A percentile compares a stretch with the other conserved stretches of the same genome.
Evolutionary conservation across 2,888 invertebrate species (phyloP).

Genomic region (Pantelozetes paolii): DNA sequence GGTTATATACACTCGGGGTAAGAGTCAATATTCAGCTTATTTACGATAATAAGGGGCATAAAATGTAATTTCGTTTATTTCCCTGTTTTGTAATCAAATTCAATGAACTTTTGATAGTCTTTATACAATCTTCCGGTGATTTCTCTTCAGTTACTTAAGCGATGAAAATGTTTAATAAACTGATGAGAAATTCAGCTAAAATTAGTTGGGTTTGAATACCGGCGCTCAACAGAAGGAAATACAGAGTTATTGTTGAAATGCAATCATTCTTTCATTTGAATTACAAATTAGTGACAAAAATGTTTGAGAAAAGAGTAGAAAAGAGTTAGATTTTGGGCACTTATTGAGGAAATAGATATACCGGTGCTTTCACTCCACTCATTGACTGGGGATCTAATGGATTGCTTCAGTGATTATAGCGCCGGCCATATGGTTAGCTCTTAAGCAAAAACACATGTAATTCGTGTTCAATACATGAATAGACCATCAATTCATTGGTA

Average conservation of each 20-base stretch:
- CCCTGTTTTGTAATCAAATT: no score
- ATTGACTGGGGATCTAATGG: not conserved
- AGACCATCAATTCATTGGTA: not conserved
- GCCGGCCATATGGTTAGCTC: not conserved
- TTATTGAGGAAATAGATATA: slow-evolving; percentile 4
- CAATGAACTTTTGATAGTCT: slow-evolving; percentile 2
- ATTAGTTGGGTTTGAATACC: not conserved
- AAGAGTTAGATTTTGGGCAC: not conserved
- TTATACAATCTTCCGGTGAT: slow-evolving; percentile 17
- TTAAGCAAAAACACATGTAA: not conserved
- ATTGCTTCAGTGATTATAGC: not conserved
- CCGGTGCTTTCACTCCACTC: not conserved
- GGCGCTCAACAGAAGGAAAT: not conserved
- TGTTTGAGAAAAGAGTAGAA: not conserved
- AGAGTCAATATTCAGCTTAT: no score
- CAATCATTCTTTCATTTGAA: not conserved
- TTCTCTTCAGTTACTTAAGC: not conserved
- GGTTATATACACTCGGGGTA: no score
- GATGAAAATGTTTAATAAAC: not conserved
- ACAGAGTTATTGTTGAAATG: not conserved
- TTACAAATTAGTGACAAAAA: not conserved
- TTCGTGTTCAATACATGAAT: not conserved
- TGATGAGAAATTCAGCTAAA: not conserved
- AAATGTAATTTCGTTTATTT: no score
- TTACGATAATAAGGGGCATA: no score